Evolutionary conservation across 2,888 invertebrate genomes (phyloP), one percentile per base, ranked within the genome.

Genomic region (Harpagoxenus sublaevis): DNA sequence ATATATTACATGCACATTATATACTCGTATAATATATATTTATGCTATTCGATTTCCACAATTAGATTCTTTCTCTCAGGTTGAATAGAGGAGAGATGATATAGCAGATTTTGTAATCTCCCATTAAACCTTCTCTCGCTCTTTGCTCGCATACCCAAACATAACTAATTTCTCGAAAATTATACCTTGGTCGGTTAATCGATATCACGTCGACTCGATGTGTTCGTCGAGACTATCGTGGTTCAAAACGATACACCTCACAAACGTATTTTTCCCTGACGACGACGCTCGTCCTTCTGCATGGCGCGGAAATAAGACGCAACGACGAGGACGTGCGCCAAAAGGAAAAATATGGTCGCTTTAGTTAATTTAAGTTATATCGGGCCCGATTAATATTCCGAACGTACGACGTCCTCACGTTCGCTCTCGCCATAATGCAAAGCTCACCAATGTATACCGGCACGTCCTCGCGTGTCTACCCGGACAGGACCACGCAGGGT

Each of bases 391-490:
- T 85, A 86, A 84, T 91, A 91, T 91, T 91, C 89, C 68, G 73
- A 31, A 18, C 85, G 81, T 63, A 88, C 75, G 66, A n/a, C 23
- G 70, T 79, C 57, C 71, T 48, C 68, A 65, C 85, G 51, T 48
- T 68, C 53, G 74, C 75, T 73, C 74, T 66, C 78, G 51, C 78
- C 82, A 84, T 86, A 84, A 86, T 74, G 82, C 77, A 74, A 73
- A 62, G 86, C 81, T 88, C 83, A 85, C 84, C 82, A 86, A 89
- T 82, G 85, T 86, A 77, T 86, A 91, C 87, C 86, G 87, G 87
- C 86, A 89, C 87, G 75, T 89, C 87, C 73, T 90, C 78, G 91
- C 89, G 88, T 89, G 88, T 90, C 83, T 88, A 85, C 81, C 42
- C 55, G 28, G 28, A 10, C 53, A 28, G 86, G 42, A 60, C 85